Evolutionary conservation across 1,140 invertebrate species (phyloP).

Genomic region (Palaemon carinicauda): DNA sequence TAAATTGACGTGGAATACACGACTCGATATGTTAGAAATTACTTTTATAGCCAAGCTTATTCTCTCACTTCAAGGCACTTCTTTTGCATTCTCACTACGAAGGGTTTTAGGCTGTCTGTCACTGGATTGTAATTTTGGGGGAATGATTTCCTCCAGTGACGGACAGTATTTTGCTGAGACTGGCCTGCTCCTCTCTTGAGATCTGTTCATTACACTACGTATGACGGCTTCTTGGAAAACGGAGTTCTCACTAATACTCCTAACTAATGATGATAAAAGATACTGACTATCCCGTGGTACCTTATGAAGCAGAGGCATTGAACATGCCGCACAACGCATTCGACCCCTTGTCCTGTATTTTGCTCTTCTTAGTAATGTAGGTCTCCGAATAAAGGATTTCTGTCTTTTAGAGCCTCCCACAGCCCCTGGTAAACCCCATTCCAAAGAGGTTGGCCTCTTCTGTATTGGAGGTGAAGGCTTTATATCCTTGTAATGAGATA

Average conservation of each 20-base stretch:
- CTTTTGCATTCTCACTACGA: no score
- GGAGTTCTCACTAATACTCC: conserved; percentile 35
- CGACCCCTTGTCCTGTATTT: not conserved
- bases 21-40: not conserved
- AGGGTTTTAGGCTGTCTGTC: not conserved
- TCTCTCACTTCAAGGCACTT: not conserved
- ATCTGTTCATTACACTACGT: not conserved
- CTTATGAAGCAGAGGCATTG: conserved; percentile 22
- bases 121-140: not conserved
- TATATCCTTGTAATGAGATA: not conserved
- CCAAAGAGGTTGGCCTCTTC: not conserved
- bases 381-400: not conserved
- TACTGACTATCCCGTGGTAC: not conserved
- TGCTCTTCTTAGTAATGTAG: not conserved
- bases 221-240: conserved; percentile 16
- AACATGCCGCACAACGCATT: conserved; percentile 27
- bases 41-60: not conserved
- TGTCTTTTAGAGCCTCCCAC: not conserved
- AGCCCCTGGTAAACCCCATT: not conserved
- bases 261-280: not conserved
- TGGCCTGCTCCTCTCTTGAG: conserved; percentile 4
- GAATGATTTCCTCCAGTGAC: not conserved
- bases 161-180: not conserved
- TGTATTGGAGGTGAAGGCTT: not conserved
- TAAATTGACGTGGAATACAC: no score